Evolutionary conservation across 64 coral and sea anemone genomes (phyloP).

Genomic region (Montipora efflorescens): DNA sequence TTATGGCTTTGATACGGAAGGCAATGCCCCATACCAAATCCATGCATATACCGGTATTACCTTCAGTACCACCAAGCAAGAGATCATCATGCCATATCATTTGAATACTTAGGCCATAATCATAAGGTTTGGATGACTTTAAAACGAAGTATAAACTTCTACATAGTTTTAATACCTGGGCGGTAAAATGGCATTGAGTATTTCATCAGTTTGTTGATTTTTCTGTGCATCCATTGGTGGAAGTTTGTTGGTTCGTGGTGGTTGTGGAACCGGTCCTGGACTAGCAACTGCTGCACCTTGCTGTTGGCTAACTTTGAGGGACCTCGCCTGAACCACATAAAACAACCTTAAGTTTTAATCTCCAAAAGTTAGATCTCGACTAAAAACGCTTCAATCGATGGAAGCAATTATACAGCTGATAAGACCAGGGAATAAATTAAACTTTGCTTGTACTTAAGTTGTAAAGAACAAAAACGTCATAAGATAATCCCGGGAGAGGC

Average conservation of each 20-base stretch:
- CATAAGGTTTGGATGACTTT: too few relatives aligned
- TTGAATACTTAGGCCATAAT: neutral
- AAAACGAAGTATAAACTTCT: neutral
- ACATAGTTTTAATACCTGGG: constrained; percentile 67
- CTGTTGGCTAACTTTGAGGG: constrained; percentile 96
- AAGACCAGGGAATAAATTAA: neutral
- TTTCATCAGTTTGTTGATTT: constrained; percentile 98
- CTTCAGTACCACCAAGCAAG: too few relatives aligned
- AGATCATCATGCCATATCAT: too few relatives aligned
- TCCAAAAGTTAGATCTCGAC: too few relatives aligned
- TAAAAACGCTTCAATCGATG: too few relatives aligned
- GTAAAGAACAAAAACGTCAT: too few relatives aligned
- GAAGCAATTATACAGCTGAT: too few relatives aligned
- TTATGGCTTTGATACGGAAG: too few relatives aligned
- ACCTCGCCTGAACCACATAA: constrained; percentile 70
- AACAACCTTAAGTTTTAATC: neutral
- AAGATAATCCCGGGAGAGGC: too few relatives aligned
- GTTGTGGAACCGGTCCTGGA: constrained; percentile 88
- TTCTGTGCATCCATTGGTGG: constrained; percentile 96
- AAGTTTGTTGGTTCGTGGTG: constrained; percentile 89
- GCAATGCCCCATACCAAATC: too few relatives aligned
- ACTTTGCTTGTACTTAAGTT: too few relatives aligned
- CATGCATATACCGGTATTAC: too few relatives aligned
- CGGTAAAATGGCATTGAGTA: constrained; percentile 97
- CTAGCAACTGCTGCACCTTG: constrained; percentile 68